Evolutionary conservation across 2,797 vertebrate genomes (phyloP), one percentile per base, ranked within the genome.

Genomic region (Takifugu ocellatus): DNA sequence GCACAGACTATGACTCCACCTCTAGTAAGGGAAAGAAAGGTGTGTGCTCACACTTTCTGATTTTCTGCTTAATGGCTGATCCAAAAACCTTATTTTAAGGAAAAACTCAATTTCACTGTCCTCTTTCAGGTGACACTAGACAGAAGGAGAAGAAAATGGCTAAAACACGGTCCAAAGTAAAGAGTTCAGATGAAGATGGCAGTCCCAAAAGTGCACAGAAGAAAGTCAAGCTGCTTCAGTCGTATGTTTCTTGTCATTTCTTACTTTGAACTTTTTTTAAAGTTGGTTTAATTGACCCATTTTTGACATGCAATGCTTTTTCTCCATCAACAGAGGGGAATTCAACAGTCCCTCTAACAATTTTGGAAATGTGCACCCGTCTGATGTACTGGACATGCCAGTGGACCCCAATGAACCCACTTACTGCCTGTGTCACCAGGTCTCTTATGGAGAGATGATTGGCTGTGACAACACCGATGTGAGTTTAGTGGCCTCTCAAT

Each of bases 371-470:
- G 96, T 98, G 62, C 95, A 99, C 77, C 96, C 97, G 42, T 98
- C 97, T 0, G 97, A 99, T 87, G 97, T 99, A 36, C 81, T 99
- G 86, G 97, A 99, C 84, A 99, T 99, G 97, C 97, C 97, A 0
- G 97, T 99, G 84, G 97, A 99, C 73, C 97, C 97, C 77, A 99
- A 99, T 31, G 97, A 99, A 74, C 97, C 97, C 70, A 99, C 97
- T 31, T 99, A 99, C 87, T 99, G 97, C 89, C 92, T 99, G 76
- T 99, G 97, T 84, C 95, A 96, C 87, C 97, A 99, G 88, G 97
- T 99, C 49, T 99, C 96, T 65, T 99, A 99, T 3, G 97, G 97
- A 83, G 97, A 99, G 88, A 99, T 99, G 97, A 99, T 99, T 25
- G 97, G 97, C 87, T 99, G 97, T 61, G 97, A 99, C 90, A 99